A percentile compares a stretch with the other conserved stretches of the same genome.
These are phyloP conservation scores for Saguinus midas DNA, from an alignment of 2,113 vertebrate genomes.

Conservation along the genomic window DNA sequence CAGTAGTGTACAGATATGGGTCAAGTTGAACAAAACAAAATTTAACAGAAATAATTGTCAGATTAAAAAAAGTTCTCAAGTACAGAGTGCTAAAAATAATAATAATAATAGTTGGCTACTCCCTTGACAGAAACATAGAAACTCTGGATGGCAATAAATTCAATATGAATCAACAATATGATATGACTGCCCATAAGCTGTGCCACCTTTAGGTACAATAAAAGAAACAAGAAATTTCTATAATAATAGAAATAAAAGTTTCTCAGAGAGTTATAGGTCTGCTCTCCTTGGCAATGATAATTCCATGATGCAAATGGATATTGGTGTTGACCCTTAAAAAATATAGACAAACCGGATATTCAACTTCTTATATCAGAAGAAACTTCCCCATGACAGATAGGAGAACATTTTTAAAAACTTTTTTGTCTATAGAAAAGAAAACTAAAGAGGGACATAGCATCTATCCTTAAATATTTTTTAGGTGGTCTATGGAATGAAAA, in stretches of 20 bases:
- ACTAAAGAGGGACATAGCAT: background rate
- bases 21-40: conserved; percentile 48
- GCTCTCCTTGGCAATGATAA: background rate
- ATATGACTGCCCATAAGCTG: background rate
- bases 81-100: background rate
- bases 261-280: background rate
- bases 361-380: background rate
- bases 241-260: background rate
- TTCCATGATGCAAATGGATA: background rate
- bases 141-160: conserved; percentile 11
- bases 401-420: background rate
- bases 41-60: conserved; percentile 41
- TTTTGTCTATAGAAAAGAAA: conserved; percentile 10
- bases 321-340: conserved; percentile 18
- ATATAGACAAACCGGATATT: background rate
- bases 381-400: background rate
- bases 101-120: background rate
- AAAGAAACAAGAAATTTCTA: conserved; percentile 8
- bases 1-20: background rate
- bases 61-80: background rate
- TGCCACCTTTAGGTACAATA: background rate
- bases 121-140: background rate
- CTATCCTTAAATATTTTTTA: conserved; percentile 5
- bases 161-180: background rate
- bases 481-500: background rate